A percentile compares a stretch with the other conserved stretches of the same genome.
Evolutionary conservation across 2,113 vertebrate genomes (phyloP).

Genomic region (Eolophus roseicapilla): DNA sequence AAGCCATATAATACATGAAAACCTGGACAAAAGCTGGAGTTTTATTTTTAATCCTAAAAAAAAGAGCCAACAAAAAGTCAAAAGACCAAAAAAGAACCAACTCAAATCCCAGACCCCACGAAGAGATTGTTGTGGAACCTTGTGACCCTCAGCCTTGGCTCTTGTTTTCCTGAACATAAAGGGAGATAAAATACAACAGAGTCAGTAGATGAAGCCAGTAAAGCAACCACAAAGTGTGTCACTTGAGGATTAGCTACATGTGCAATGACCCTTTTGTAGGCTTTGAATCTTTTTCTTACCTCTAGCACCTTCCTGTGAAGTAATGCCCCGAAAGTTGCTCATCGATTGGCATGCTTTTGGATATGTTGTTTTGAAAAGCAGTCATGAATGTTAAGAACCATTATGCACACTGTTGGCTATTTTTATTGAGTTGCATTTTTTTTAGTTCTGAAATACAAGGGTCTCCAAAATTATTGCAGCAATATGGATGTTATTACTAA

Average conservation of each 20-base stretch:
- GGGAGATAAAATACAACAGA: background rate
- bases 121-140: background rate
- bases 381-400: background rate
- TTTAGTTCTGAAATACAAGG: background rate
- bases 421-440: background rate
- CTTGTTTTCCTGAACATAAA: background rate
- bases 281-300: background rate
- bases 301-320: background rate
- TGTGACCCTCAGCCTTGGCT: background rate
- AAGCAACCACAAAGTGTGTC: background rate
- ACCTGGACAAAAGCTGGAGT: background rate
- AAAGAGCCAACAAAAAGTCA: background rate
- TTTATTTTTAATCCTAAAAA: background rate
- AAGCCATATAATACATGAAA: background rate
- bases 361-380: background rate
- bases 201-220: background rate
- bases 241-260: background rate
- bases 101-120: background rate
- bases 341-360: background rate
- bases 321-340: background rate
- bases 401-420: background rate
- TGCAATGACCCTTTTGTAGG: background rate
- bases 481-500: background rate
- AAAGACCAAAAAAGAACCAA: background rate
- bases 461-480: background rate